These are phyloP conservation scores for Leptinotarsa defecta DNA, from an alignment of 1,140 invertebrate genomes.

Conservation along the genomic window DNA sequence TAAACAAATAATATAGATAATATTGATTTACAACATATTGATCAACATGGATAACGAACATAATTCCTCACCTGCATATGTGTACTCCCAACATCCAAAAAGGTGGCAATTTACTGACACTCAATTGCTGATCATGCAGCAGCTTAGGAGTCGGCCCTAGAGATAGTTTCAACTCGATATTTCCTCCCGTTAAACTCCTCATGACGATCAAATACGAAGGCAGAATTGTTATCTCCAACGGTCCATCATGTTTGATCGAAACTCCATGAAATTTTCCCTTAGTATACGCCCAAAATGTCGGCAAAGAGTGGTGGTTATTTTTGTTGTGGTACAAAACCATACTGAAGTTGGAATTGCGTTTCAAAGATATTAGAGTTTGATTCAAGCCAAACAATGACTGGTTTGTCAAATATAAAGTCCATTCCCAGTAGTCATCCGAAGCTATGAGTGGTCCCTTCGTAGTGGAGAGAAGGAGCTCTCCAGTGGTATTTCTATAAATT, in stretches of 20 bases:
- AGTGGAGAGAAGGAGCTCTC: conserved; percentile 51
- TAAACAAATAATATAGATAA: no score
- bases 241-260: conserved; percentile 47
- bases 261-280: conserved; percentile 52
- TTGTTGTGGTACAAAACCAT: conserved; percentile 50
- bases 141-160: conserved; percentile 48
- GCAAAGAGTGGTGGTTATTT: conserved; percentile 43
- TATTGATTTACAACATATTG: not conserved
- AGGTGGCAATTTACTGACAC: conserved; percentile 32
- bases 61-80: conserved; percentile 51
- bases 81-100: conserved; percentile 50
- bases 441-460: conserved; percentile 54
- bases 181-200: conserved; percentile 42
- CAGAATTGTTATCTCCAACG: conserved; percentile 51
- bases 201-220: conserved; percentile 49
- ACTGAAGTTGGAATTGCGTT: conserved; percentile 10
- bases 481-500: conserved; percentile 30
- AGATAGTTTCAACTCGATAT: conserved; percentile 46
- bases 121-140: conserved; percentile 35
- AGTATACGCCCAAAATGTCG: conserved; percentile 51
- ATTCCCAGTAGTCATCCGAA: conserved; percentile 57
- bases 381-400: conserved; percentile 50
- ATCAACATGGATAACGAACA: not conserved
- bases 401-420: conserved; percentile 52
- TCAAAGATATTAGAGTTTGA: conserved; percentile 38